These are phyloP conservation scores for Archaeoteleia sp. DNA, from an alignment of 2,888 invertebrate genomes.

Conservation along the genomic window DNA sequence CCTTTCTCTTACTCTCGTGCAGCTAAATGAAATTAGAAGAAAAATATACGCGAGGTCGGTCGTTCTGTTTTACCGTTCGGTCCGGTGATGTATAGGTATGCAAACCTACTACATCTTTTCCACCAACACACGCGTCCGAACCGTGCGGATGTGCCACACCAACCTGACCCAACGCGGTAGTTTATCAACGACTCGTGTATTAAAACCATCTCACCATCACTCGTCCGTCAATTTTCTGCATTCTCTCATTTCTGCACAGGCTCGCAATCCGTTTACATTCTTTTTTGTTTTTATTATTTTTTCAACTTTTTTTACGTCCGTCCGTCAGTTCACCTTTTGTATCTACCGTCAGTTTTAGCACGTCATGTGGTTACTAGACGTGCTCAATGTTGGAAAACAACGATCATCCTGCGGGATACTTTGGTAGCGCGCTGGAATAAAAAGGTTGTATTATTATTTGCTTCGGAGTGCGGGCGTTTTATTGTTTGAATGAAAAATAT, in stretches of 20 bases:
- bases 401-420: conserved; percentile 37
- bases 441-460: conserved; percentile 9
- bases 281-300: conserved; percentile 48
- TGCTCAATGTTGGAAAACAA: conserved; percentile 39
- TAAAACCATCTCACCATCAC: conserved; percentile 51
- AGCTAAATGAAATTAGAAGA: conserved; percentile 64
- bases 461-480: too few species aligned
- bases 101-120: conserved; percentile 42
- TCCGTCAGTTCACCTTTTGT: conserved; percentile 45
- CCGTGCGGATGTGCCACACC: too few species aligned
- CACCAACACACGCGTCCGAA: conserved; percentile 34
- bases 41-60: conserved; percentile 60
- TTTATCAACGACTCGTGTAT: conserved; percentile 38
- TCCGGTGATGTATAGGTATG: conserved; percentile 48
- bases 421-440: conserved; percentile 16
- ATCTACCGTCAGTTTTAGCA: conserved; percentile 48
- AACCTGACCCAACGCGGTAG: conserved; percentile 35
- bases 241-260: conserved; percentile 50
- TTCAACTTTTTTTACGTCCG: conserved; percentile 45
- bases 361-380: conserved; percentile 46
- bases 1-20: conserved; percentile 42
- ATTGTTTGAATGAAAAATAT: too few species aligned
- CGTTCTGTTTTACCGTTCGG: conserved; percentile 44
- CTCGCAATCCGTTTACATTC: conserved; percentile 43
- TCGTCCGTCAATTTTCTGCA: conserved; percentile 47